These are phyloP conservation scores for Trematomus bernacchii DNA, from an alignment of 2,797 vertebrate species.

Conservation along the genomic window DNA sequence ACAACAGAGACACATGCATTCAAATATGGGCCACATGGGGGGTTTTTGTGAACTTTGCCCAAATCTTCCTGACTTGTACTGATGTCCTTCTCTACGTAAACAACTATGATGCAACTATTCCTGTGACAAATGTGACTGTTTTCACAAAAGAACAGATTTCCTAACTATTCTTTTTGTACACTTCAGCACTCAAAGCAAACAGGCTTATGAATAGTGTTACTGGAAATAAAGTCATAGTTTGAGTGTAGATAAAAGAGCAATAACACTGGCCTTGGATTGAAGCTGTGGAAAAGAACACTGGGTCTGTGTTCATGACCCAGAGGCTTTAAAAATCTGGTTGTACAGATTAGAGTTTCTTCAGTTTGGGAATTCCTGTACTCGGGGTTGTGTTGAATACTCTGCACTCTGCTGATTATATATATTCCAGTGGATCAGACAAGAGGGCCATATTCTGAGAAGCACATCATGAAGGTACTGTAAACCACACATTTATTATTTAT, in stretches of 20 bases:
- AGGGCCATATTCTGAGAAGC: constrained; percentile 9
- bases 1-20: neutral
- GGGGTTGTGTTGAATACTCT: constrained; percentile 53
- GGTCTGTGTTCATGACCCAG: constrained; percentile 3
- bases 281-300: constrained; percentile 8
- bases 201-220: neutral
- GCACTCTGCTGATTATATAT: constrained; percentile 45
- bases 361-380: constrained; percentile 61
- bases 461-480: constrained; percentile 78
- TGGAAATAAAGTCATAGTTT: constrained; percentile 18
- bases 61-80: neutral
- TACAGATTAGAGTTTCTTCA: constrained; percentile 41
- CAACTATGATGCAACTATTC: constrained; percentile 56
- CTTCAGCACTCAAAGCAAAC: neutral
- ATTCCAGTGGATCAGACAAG: constrained; percentile 19
- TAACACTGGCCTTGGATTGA: neutral
- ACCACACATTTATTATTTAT: neutral
- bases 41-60: constrained; percentile 50
- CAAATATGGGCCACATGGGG: neutral
- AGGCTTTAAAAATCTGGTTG: neutral
- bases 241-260: neutral
- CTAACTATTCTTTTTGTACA: neutral
- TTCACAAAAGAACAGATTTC: constrained; percentile 28
- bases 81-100: constrained; percentile 25
- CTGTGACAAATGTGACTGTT: neutral